Base-by-base conservation (phyloP, 2,797 vertebrate species). In the Epinephelus malabaricus region DNA sequence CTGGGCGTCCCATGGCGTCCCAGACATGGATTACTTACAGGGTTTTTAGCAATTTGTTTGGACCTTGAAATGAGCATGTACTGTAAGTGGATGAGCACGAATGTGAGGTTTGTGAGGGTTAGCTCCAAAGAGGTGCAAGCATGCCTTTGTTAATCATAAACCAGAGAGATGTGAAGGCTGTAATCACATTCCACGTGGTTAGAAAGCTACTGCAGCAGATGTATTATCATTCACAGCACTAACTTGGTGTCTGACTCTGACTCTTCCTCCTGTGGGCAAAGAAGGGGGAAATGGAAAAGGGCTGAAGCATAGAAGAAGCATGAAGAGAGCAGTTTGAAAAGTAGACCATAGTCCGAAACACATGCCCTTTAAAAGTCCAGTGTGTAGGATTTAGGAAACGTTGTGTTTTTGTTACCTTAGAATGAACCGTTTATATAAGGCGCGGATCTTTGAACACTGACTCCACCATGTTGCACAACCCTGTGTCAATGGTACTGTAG, bases 231-330 rank as follows among this genome's bases (percentile, higher is more conserved):
- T 87, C 78, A 72, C 5, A 86, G 94, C 96, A 98, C 97, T 98
- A 97, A 98, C 97, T 97, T 97, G 95, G 88, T 95, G 92, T 90
- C 72, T 89, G 96, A 86, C 65, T 89, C 81, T 49, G 27, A 30
- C 27, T 86, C 88, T 86, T 94, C 92, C 93, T 94, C 96, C 97
- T 98, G 96, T 81, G 94, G 95, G 91, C 78, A 78, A 88, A 86
- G 93, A 88, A 94, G 67, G 69, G 11, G 76, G 51, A 83, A 70
- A 95, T 40, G 77, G 87, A 72, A 88, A 93, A 90, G 73, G 92
- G 64, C 25, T 59, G 81, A 89, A 65, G 76, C 49, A 68, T 84
- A 78, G 69, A 83, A 47, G 5, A 18, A 73, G 78, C 14, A 76
- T 54, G 69, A 81, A 76, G 5, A 79, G 61, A 67, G 6, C 51